phyloP scores from a whole-genome alignment of 1,140 invertebrate species.

The Heliconius himera region DNA sequence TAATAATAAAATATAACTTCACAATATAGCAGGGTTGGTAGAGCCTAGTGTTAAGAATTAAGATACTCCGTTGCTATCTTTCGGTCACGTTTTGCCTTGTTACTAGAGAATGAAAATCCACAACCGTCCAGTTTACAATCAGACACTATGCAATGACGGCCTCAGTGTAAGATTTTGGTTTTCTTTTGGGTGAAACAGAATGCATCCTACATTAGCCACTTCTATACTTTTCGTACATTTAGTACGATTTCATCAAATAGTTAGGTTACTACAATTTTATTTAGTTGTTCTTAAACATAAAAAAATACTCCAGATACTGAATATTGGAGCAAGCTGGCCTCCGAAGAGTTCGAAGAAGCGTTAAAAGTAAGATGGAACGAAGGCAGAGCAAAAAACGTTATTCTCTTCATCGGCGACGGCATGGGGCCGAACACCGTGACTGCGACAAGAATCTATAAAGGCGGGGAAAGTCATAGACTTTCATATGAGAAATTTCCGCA shows the following conservation, averaged over 20 bases:
- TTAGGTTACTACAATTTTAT: neutral
- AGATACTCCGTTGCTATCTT: too few species aligned
- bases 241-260: neutral
- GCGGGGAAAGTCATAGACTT: constrained; percentile 86
- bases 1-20: too few species aligned
- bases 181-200: too few species aligned
- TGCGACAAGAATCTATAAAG: constrained; percentile 89
- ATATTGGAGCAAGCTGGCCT: constrained; percentile 82
- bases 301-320: constrained; percentile 75
- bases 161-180: too few species aligned
- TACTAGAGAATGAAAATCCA: too few species aligned
- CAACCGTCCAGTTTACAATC: too few species aligned
- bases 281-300: neutral
- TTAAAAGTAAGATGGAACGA: constrained; percentile 83
- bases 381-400: constrained; percentile 91
- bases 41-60: too few species aligned
- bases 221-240: too few species aligned
- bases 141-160: too few species aligned
- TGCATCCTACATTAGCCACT: too few species aligned
- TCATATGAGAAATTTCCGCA: constrained; percentile 93
- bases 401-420: constrained; percentile 96
- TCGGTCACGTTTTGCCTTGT: too few species aligned
- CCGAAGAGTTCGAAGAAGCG: constrained; percentile 84
- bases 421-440: constrained; percentile 96
- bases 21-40: too few species aligned